Percentiles rank a stretch among this genome's conserved stretches.
Conservation (phyloP, 2,888 invertebrate genomes). For the Agrenia bidenticulata region DNA sequence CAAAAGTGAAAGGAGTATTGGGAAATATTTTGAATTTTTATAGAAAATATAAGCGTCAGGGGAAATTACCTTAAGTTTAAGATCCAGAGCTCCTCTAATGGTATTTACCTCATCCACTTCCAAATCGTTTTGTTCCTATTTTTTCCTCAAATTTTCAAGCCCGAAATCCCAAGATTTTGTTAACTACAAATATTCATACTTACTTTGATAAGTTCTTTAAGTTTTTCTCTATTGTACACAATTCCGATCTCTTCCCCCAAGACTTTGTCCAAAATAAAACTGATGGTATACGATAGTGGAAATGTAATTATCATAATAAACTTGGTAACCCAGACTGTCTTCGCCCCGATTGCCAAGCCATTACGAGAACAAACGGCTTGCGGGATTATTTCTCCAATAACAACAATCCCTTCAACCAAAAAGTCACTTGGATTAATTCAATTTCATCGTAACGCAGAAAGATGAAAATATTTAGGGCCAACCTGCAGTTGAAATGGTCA, state of each 20-base stretch:
- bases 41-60: background rate
- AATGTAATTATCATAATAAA: conserved; percentile 91
- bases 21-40: too few relatives aligned
- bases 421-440: too few relatives aligned
- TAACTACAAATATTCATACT: conserved; percentile 46
- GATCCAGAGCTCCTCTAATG: conserved; percentile 63
- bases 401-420: conserved; percentile 81
- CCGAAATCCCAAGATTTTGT: background rate
- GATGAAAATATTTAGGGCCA: too few relatives aligned
- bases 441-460: too few relatives aligned
- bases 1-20: too few relatives aligned
- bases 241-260: conserved; percentile 98
- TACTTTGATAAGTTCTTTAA: conserved; percentile 93
- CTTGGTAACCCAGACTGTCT: conserved; percentile 88
- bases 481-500: background rate
- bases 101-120: conserved; percentile 60
- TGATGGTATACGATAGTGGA: conserved; percentile 89
- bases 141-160: background rate
- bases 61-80: conserved; percentile 56
- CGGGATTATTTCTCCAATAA: conserved; percentile 97
- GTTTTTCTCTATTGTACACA: conserved; percentile 91
- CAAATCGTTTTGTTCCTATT: conserved; percentile 55
- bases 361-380: conserved; percentile 91
- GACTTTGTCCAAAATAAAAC: conserved; percentile 79
- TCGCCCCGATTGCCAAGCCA: conserved; percentile 92